Conservation (phyloP, 53 echinoderm and acorn worm genomes). For the Pentamera pediparva region DNA sequence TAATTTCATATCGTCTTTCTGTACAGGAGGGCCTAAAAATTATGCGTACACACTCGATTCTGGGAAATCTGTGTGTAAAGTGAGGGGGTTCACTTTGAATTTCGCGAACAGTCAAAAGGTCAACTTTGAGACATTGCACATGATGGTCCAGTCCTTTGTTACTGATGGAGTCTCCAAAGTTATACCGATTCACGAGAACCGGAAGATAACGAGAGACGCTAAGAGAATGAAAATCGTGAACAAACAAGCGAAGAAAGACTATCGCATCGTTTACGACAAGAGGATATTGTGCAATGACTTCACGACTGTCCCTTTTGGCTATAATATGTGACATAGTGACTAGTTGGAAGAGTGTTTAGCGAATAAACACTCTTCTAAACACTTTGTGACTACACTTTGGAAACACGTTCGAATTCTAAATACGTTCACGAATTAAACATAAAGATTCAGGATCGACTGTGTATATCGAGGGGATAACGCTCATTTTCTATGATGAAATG, state of each 20-base stretch:
- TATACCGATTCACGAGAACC: constrained; percentile 8
- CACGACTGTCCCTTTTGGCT: constrained; percentile 41
- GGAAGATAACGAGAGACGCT: constrained; percentile 32
- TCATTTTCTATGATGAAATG: too few relatives aligned
- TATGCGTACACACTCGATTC: constrained; percentile 36
- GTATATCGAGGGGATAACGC: too few relatives aligned
- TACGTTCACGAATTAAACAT: too few relatives aligned
- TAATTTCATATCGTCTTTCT: constrained; percentile 1
- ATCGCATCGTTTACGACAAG: constrained; percentile 56
- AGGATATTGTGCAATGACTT: constrained; percentile 29
- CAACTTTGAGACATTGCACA: constrained; percentile 45
- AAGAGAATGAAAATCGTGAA: constrained; percentile 40
- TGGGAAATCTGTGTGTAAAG: constrained; percentile 53
- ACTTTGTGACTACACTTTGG: too few relatives aligned
- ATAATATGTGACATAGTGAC: neutral
- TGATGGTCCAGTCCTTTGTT: constrained; percentile 39
- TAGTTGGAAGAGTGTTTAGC: too few relatives aligned
- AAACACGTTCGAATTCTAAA: too few relatives aligned
- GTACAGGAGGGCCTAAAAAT: constrained; percentile 30
- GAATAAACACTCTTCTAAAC: too few relatives aligned
- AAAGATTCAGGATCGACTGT: too few relatives aligned
- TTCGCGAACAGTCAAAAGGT: constrained; percentile 42
- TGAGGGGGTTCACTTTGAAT: constrained; percentile 52
- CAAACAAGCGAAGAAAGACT: constrained; percentile 35
- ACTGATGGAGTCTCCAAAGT: neutral